phyloP scores from a whole-genome alignment of 2,888 invertebrate species.

The Trissoscelio sp. region DNA sequence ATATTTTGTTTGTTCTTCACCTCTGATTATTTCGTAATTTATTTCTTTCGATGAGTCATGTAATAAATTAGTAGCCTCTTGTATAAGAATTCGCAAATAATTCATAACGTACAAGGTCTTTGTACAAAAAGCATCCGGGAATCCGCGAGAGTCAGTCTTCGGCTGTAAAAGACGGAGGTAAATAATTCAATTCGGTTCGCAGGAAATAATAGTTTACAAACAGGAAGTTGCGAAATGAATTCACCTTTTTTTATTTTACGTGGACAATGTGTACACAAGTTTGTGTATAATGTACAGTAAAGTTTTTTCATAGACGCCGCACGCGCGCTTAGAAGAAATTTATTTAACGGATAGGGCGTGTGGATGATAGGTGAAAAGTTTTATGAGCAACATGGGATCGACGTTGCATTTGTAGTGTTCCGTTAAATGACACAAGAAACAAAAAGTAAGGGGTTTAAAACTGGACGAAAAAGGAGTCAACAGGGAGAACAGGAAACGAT shows the following conservation, averaged over 20 bases:
- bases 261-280: conserved; percentile 50
- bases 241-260: conserved; percentile 49
- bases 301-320: conserved; percentile 32
- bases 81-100: conserved; percentile 22
- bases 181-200: conserved; percentile 42
- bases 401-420: conserved; percentile 51
- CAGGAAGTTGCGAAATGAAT: conserved; percentile 42
- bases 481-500: conserved; percentile 19
- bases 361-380: conserved; percentile 56
- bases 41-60: no score
- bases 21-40: no score
- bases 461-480: conserved; percentile 17
- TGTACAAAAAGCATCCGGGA: not conserved
- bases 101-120: conserved; percentile 23
- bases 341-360: conserved; percentile 58
- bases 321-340: conserved; percentile 46
- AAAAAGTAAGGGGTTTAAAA: conserved; percentile 12
- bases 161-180: conserved; percentile 26
- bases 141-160: conserved; percentile 2
- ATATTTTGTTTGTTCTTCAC: no score
- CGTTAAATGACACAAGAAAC: conserved; percentile 37
- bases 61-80: conserved; percentile 19
- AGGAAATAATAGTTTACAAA: conserved; percentile 63
- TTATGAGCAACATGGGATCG: conserved; percentile 63
- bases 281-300: conserved; percentile 41